Conservation (phyloP, 1,140 invertebrate genomes). For the Piezodorus guildinii region DNA sequence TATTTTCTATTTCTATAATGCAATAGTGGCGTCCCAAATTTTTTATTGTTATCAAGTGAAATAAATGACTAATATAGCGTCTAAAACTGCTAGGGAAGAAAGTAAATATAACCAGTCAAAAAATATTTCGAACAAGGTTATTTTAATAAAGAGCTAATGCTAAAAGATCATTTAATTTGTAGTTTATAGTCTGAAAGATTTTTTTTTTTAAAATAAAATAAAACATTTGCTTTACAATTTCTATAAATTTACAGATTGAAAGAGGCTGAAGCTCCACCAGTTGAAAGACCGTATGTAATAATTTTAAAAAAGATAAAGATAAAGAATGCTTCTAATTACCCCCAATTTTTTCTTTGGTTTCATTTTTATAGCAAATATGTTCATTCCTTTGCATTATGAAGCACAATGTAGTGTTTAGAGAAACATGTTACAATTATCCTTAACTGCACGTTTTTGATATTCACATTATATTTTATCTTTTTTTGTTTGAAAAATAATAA, state of each 20-base stretch:
- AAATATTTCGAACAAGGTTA: too few relatives aligned
- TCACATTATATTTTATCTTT: neutral
- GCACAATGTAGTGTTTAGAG: slow-evolving; percentile 6
- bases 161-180: too few relatives aligned
- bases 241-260: slow-evolving; percentile 72
- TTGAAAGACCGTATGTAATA: slow-evolving; percentile 76
- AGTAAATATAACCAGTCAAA: too few relatives aligned
- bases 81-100: too few relatives aligned
- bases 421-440: neutral
- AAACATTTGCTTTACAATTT: slow-evolving; percentile 31
- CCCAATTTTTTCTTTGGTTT: neutral
- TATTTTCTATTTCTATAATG: too few relatives aligned
- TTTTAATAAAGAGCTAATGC: too few relatives aligned
- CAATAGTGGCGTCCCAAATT: too few relatives aligned
- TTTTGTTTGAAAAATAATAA: too few relatives aligned
- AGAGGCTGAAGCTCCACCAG: slow-evolving; percentile 63
- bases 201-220: neutral
- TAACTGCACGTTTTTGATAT: slow-evolving; percentile 8
- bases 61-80: too few relatives aligned
- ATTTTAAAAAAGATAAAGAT: slow-evolving; percentile 5
- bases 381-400: neutral
- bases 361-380: slow-evolving; percentile 12
- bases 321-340: slow-evolving; percentile 5
- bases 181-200: neutral
- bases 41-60: too few relatives aligned